Base-by-base conservation (phyloP, 2,797 vertebrate genomes). In the Gadopsis marmoratus region DNA sequence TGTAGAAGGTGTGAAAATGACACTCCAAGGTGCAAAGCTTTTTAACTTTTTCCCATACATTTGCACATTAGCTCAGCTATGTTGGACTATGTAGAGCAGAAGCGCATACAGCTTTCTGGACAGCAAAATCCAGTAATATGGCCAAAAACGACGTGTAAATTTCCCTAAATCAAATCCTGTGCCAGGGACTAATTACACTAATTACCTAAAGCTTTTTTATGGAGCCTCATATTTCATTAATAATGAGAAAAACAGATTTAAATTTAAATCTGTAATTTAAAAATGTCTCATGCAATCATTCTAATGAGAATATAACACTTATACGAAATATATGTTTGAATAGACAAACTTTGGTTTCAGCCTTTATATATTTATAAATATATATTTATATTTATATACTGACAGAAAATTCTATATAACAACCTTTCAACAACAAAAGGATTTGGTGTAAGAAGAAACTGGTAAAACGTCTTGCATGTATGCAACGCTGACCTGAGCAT, bases 401-500 rank as follows among this genome's bases (percentile, higher is more conserved):
- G 41, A 12, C 47, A 14, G 31, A 37, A 66, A 51, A 19, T 54
- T 23, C 35, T 31, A 23, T 45, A 3, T 21, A 31, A 51, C 19
- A 31, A 19, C 5, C n/a, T 45, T 31, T 54, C 11, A 26, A 13
- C 11, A 45, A 56, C 6, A 55, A 45, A 48, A 11, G 2, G 1
- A 14, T 60, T 48, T 51, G 35, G 19, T 53, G 33, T 13, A 26
- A 56, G 29, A 6, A 56, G 10, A 48, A 41, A 9, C 21, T 31
- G 17, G 16, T 7, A 0, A 68, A 59, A 64, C 10, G 68, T 63
- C 35, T 39, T 19, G 55, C 0, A 12, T 2, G 5, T 31, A 1
- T 60, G 19, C 43, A 65, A 39, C 0, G 8, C 90, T 89, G 60
- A 98, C 97, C 97, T 97, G 89, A 93, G 93, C 43, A 95, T 33